These are phyloP conservation scores for Acanthornis magna DNA, from an alignment of 2,797 vertebrate species.

Conservation along the genomic window DNA sequence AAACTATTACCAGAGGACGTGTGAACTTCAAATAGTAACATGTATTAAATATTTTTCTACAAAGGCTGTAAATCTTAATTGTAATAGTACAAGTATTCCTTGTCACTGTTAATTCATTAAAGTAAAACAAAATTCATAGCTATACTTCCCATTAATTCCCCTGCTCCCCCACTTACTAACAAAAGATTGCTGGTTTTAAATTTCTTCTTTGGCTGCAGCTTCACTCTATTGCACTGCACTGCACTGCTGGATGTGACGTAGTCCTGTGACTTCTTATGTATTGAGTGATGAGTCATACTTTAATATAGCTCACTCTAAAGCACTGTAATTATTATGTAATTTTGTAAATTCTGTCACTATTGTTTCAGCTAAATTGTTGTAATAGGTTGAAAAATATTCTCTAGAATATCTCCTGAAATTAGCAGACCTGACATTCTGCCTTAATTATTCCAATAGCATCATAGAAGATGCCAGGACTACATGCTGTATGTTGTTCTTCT, in stretches of 20 bases:
- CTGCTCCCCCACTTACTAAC: neutral
- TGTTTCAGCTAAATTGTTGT: slow-evolving; percentile 18
- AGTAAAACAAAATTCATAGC: neutral
- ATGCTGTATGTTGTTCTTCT: neutral
- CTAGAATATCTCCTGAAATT: neutral
- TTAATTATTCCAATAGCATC: neutral
- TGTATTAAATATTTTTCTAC: neutral
- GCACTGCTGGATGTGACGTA: slow-evolving; percentile 28
- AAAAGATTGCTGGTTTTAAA: neutral
- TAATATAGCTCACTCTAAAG: neutral
- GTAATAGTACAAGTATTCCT: neutral
- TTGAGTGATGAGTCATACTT: slow-evolving; percentile 33
- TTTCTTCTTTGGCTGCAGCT: slow-evolving; percentile 18
- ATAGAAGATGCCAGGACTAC: neutral
- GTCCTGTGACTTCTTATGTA: neutral
- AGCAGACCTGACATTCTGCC: neutral
- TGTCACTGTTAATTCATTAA: slow-evolving; percentile 7
- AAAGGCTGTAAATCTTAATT: neutral
- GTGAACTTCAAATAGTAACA: neutral
- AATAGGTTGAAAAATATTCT: neutral
- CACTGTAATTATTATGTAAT: neutral
- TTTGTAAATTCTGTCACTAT: neutral
- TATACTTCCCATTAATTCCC: neutral
- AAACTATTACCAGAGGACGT: slow-evolving; percentile 4
- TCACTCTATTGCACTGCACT: neutral